These are phyloP conservation scores for Himalopsyche tibetana DNA, from an alignment of 2,888 invertebrate genomes.

Conservation along the genomic window DNA sequence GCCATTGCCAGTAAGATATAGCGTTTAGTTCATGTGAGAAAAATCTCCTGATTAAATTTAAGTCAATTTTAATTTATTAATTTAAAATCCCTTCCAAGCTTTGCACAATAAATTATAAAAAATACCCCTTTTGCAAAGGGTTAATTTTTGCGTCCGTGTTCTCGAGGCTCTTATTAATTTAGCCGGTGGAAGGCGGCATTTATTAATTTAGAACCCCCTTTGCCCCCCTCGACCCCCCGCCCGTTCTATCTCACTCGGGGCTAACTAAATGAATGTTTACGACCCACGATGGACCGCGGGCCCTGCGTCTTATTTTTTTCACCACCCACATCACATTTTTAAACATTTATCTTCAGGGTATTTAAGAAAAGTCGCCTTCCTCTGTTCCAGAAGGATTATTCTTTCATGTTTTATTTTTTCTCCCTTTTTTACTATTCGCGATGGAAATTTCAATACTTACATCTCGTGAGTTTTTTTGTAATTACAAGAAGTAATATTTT, in stretches of 20 bases:
- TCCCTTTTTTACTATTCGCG: too few species aligned
- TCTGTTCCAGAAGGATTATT: neutral
- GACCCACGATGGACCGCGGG: constrained; percentile 58
- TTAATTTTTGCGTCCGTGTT: constrained; percentile 42
- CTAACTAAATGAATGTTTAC: constrained; percentile 63
- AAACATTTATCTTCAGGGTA: constrained; percentile 56
- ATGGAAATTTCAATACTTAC: too few species aligned
- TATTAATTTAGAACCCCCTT: constrained; percentile 59
- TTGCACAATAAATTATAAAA: constrained; percentile 39
- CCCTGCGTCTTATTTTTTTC: constrained; percentile 44
- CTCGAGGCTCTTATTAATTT: constrained; percentile 61
- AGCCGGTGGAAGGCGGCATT: constrained; percentile 59
- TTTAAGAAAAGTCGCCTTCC: constrained; percentile 49
- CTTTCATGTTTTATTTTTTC: too few species aligned
- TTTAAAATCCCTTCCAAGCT: constrained; percentile 37
- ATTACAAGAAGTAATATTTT: too few species aligned
- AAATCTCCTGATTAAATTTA: neutral
- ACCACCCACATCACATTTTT: constrained; percentile 52
- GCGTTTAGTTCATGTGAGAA: neutral
- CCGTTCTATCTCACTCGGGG: constrained; percentile 49
- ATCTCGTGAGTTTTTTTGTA: too few species aligned
- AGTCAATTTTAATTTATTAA: constrained; percentile 42
- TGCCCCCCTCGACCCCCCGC: constrained; percentile 13
- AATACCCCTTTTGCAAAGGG: constrained; percentile 3
- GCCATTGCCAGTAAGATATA: neutral